Percentiles rank a stretch among this genome's conserved stretches.
Conservation (phyloP, 2,113 vertebrate species). For the Epinephelus cyanopodus region DNA sequence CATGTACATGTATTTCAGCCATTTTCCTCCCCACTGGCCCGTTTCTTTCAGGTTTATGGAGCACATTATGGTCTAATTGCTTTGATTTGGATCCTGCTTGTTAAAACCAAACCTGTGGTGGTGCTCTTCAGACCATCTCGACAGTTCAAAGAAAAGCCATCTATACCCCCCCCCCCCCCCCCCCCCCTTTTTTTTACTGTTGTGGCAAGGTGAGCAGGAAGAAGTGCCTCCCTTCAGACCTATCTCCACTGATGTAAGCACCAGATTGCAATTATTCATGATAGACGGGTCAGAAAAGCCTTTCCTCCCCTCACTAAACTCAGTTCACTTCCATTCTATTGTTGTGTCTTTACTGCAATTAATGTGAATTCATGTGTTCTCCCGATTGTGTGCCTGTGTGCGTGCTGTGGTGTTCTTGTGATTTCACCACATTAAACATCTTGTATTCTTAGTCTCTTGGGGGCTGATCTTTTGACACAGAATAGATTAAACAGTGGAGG, state of each 20-base stretch:
- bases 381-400: not conserved
- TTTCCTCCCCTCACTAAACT: constrained; percentile 33
- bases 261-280: constrained; percentile 54
- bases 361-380: constrained; percentile 36
- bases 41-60: constrained; percentile 84
- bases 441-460: constrained; percentile 59
- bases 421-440: constrained; percentile 68
- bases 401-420: constrained; percentile 35
- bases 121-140: constrained; percentile 79
- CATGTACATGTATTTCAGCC: constrained; percentile 62
- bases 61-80: constrained; percentile 87
- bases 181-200: constrained; percentile 18
- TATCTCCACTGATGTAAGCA: constrained; percentile 12
- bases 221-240: constrained; percentile 36
- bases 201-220: constrained; percentile 38
- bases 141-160: constrained; percentile 76
- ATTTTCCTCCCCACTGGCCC: constrained; percentile 70
- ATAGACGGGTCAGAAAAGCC: constrained; percentile 33
- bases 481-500: constrained; percentile 69
- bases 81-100: constrained; percentile 85
- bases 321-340: constrained; percentile 34
- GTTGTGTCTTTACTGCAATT: constrained; percentile 49
- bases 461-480: constrained; percentile 72
- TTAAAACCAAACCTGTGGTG: constrained; percentile 81
- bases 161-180: constrained; percentile 6